Evolutionary conservation across 2,797 vertebrate genomes (phyloP), one percentile per base, ranked within the genome.

Genomic region (Mormyrus hasselquistii): DNA sequence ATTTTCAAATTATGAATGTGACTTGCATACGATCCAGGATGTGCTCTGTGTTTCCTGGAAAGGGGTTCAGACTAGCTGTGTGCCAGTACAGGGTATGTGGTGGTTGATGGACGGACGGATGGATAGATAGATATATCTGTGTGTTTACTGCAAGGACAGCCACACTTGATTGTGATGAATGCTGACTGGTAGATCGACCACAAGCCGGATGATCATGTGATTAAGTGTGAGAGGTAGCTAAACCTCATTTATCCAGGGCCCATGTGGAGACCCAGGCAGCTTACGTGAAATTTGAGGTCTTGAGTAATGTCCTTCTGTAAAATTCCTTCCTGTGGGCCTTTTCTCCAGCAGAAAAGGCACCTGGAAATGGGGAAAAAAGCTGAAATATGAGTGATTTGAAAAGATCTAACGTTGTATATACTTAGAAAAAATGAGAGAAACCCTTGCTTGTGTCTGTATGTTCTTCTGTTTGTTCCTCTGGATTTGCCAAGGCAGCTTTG

Each of bases 221-320:
- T 38, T 14, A 12, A 73, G 12, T 73, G 65, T 89, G 52, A 87
- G 41, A n/a, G 34, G 22, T 73, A 89, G 65, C 85, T 89, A 86
- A 89, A 69, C 86, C 53, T 38, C 73, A 89, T 89, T 62, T 65
- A 86, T 87, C 85, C 52, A 29, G 50, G 19, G 19, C 34, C 44
- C 86, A 82, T 62, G 52, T 87, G 69, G 38, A 22, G 22, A 69
- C 47, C 50, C 47, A 25, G 29, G 62, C 59, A 57, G 84, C 41
- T 49, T 79, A 29, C 1, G 3, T 34, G 25, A 22, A 50, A 49
- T 49, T 52, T 55, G 16, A 86, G 47, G 82, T n/a, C 82, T 25
- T 57, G 34, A 41, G 76, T 38, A n/a, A 57, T 38, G 25, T 55
- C 52, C 14, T 25, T 34, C 7, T 29, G 22, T 83, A 82, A 50